phyloP scores from a whole-genome alignment of 2,888 invertebrate genomes.

The Leptopilina syphax region DNA sequence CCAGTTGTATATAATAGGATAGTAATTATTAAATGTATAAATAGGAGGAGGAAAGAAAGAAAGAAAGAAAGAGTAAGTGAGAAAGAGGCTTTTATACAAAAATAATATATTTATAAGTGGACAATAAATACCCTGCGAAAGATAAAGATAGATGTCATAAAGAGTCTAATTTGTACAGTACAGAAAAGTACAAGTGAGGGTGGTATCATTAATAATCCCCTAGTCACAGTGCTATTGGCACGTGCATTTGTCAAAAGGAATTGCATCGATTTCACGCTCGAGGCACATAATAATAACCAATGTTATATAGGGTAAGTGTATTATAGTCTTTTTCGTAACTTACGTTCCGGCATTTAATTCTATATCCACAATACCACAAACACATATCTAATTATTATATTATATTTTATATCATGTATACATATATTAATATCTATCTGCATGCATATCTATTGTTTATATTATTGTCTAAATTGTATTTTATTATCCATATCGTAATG shows the following conservation, averaged over 20 bases:
- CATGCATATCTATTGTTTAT: too few relatives aligned
- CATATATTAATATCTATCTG: too few relatives aligned
- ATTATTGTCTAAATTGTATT: too few relatives aligned
- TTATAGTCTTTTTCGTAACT: background rate
- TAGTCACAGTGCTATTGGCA: conserved; percentile 24
- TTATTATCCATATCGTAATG: too few relatives aligned
- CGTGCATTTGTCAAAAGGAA: conserved; percentile 33
- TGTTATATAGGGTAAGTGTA: background rate
- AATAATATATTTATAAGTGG: too few relatives aligned
- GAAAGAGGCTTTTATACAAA: too few relatives aligned
- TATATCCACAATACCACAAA: background rate
- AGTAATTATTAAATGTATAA: too few relatives aligned
- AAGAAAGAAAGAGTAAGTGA: too few relatives aligned
- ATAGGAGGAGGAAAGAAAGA: too few relatives aligned
- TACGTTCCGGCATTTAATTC: conserved; percentile 7
- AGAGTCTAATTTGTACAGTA: conserved; percentile 1
- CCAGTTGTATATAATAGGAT: too few relatives aligned
- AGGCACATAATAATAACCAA: conserved; percentile 15
- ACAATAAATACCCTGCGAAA: background rate
- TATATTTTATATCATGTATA: too few relatives aligned
- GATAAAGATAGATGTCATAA: background rate
- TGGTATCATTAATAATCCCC: conserved; percentile 4
- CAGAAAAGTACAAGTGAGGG: background rate
- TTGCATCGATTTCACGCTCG: conserved; percentile 31
- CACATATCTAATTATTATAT: too few relatives aligned